Evolutionary conservation across 2,888 invertebrate species (phyloP), one percentile per base, ranked within the genome.

Genomic region (Campoletis raptor): DNA sequence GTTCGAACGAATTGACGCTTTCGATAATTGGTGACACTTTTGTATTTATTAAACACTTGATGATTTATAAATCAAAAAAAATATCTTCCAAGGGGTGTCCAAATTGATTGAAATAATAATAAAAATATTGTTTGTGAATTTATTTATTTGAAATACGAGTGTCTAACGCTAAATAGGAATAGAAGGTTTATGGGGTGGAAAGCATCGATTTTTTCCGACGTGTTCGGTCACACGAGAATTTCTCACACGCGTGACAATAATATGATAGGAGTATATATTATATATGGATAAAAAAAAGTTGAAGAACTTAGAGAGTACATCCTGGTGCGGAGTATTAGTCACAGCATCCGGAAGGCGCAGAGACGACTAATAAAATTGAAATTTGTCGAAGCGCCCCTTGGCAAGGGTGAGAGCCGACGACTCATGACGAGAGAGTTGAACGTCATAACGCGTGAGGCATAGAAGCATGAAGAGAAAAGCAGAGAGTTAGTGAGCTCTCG

Each of bases 331-430:
- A 40, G 66, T 15, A 48, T 37, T 45, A 30, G 69, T 72, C 72
- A 61, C 36, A 36, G 30, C 18, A 57, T 57, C 57, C 54, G 72
- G 67, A 78, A 74, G 61, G 15, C 52, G 45, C 37, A 40, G 54
- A 67, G 76, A 64, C 52, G 78, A 73, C 88, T 88, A 89, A 91
- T 91, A 90, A 91, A 91, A 90, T 90, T 88, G 86, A 90, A 90
- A 91, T 91, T 92, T 90, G 91, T 88, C 88, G 48, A 69, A 74
- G 45, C 69, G 45, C 76, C 76, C 76, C 80, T 42, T n/a, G n/a
- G 67, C 30, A 70, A 83, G 83, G 85, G 74, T 81, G 80, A 81
- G 76, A 83, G 15, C 80, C 80, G 70, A 36, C 70, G 81, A 73
- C 57, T 81, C 80, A 69, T 83, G 80, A 83, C 79, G 72, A 74